Evolutionary conservation across 2,888 invertebrate species (phyloP), one percentile per base, ranked within the genome.

Genomic region (Cordilura impudica): DNA sequence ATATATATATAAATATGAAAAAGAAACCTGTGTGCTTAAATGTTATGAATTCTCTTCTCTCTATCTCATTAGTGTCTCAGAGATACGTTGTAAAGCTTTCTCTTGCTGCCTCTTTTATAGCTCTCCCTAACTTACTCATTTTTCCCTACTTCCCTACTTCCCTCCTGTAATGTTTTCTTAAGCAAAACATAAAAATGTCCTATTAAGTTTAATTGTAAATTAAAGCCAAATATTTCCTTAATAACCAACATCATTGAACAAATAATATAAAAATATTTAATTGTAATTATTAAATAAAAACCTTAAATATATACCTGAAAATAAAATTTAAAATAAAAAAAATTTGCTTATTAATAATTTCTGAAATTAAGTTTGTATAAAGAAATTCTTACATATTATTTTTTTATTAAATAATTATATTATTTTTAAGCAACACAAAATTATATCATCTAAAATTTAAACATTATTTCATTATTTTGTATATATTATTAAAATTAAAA

Each of bases 191-290:
- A 8, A 49, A 51, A 39, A 53, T 71, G 67, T 75, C 71, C 79
- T 79, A 79, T 75, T 79, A 75, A 63, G 66, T 79, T 75, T 78
- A 75, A 79, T 63, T 72, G 71, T 67, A 79, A 79, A 75, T 75
- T 75, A 71, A 79, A 79, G 79, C 79, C 79, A 79, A 79, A 79
- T 79, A 79, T 79, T 79, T 79, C 56, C 49, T 35, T 31, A 58
- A 66, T 26, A 31, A 45, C n/a, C 7, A 60, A 21, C n/a, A 51
- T 47, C 23, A 14, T 19, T 47, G 54, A 58, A 35, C 45, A 72
- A 26, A 65, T 66, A 39, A 63, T 29, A 43, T 23, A 43, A 72
- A 65, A 71, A 31, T 18, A 45, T 43, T 16, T 47, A 45, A 72
- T 49, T n/a, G n/a, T 45, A 23, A 53, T 49, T 71, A 43, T 53